These are phyloP conservation scores for Drosophila insularis DNA, from an alignment of 1,140 invertebrate genomes.

Conservation along the genomic window DNA sequence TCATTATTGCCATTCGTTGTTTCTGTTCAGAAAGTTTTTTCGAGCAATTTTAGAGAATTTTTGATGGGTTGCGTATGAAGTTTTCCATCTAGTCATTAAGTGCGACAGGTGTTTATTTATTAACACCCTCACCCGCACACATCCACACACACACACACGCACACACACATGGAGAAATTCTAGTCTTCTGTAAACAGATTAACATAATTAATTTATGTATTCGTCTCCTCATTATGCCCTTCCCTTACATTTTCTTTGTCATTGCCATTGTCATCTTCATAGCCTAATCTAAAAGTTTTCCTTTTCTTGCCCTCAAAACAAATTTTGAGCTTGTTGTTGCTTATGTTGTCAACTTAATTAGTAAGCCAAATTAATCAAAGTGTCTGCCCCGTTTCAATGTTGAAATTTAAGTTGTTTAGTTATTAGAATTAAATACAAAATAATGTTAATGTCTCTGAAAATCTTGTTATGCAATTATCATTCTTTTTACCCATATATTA, in stretches of 20 bases:
- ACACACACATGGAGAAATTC: background rate
- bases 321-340: background rate
- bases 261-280: constrained; percentile 3
- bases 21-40: background rate
- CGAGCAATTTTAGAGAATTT: too few species aligned
- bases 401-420: background rate
- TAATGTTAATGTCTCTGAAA: too few species aligned
- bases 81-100: constrained; percentile 10
- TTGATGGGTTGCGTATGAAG: constrained; percentile 18
- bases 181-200: constrained; percentile 66
- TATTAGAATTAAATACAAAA: too few species aligned
- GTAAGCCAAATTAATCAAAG: background rate
- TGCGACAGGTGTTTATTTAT: constrained; percentile 78
- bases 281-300: constrained; percentile 52
- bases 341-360: constrained; percentile 5
- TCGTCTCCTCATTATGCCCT: constrained; percentile 32
- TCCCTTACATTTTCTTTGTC: constrained; percentile 31
- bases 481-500: too few species aligned
- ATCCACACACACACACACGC: background rate
- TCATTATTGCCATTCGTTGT: constrained; percentile 24
- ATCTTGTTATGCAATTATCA: too few species aligned
- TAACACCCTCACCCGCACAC: constrained; percentile 30
- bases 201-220: constrained; percentile 76
- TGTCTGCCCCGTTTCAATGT: background rate
- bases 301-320: constrained; percentile 1